Base-by-base conservation (phyloP, 2,888 invertebrate genomes). In the Ormyrus rosae region DNA sequence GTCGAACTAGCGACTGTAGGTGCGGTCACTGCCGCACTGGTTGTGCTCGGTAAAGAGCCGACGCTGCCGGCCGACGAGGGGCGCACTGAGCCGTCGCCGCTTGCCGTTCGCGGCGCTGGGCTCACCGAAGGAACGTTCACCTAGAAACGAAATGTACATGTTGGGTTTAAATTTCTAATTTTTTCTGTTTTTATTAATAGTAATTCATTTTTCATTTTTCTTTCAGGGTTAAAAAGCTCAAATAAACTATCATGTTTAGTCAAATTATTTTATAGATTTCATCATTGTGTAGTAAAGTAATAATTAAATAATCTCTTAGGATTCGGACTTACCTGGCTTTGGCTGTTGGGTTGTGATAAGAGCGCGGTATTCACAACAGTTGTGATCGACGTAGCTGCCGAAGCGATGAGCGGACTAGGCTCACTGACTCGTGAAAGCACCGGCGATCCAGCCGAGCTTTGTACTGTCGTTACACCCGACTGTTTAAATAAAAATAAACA, bases 361-460 rank as follows among this genome's bases (percentile, higher is more conserved):
- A 89, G 78, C 34, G 94, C 94, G 34, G 94, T 93, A 85, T 94
- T 94, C 69, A 95, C 94, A 10, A 94, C 94, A 0, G 93, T 93
- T 7, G 94, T 94, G 78, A 95, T 95, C 48, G 95, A 94, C 3
- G 94, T 94, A 9, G 93, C 93, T 4, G 94, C 94, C 83, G 92
- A 93, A 2, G 95, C 95, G 81, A 95, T 94, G 55, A 95, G 90
- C 7, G 96, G 95, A 88, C 95, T 94, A 7, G 94, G 93, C 86
- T 93, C 94, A 86, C 92, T 92, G 55, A 93, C 93, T 83, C 93
- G 91, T 68, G 93, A 92, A 72, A 93, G 89, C 80, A 92, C 91
- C 56, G 88, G 89, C 58, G 89, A 89, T 4, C 87, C 86, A 2
- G 89, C 88, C 64, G 89, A 87, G 77, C 91, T 71, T 9, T 79